Percentiles rank a stretch among this genome's conserved stretches.
Evolutionary conservation across 2,888 invertebrate genomes (phyloP).

Genomic region (Panzeria rudis): DNA sequence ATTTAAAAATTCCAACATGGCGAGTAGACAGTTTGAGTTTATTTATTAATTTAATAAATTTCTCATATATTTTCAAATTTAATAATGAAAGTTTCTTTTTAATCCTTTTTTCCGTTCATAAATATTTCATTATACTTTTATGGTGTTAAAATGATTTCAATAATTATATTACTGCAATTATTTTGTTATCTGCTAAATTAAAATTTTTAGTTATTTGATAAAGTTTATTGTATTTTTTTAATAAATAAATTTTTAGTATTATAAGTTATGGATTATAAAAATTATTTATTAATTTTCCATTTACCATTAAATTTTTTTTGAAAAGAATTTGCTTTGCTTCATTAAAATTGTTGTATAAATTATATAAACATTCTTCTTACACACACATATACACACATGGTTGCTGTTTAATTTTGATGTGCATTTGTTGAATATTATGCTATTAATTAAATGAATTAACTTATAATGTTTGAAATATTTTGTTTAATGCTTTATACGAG

Average conservation of each 20-base stretch:
- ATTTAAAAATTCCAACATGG: neutral
- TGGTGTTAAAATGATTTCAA: neutral
- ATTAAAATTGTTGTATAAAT: slow-evolving; percentile 19
- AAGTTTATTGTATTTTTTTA: neutral
- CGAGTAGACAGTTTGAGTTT: too few relatives aligned
- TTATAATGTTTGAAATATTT: slow-evolving; percentile 11
- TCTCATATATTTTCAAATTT: neutral
- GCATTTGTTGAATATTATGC: neutral
- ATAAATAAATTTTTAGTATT: neutral
- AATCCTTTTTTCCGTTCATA: neutral
- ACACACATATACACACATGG: neutral
- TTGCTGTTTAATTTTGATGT: neutral
- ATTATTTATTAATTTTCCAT: slow-evolving; percentile 29
- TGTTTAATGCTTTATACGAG: neutral
- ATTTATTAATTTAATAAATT: too few relatives aligned
- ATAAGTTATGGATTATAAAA: neutral
- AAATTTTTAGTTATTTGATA: neutral
- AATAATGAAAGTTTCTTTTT: neutral
- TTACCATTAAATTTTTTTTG: slow-evolving; percentile 13
- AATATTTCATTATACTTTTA: neutral
- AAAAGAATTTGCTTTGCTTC: slow-evolving; percentile 17
- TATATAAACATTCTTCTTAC: slow-evolving; percentile 6
- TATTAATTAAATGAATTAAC: slow-evolving; percentile 32
- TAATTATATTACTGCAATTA: neutral
- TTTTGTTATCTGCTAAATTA: neutral